Percentiles rank a stretch among this genome's conserved stretches.
Evolutionary conservation across 2,113 vertebrate species (phyloP).

Genomic region (Anhinga anhinga): DNA sequence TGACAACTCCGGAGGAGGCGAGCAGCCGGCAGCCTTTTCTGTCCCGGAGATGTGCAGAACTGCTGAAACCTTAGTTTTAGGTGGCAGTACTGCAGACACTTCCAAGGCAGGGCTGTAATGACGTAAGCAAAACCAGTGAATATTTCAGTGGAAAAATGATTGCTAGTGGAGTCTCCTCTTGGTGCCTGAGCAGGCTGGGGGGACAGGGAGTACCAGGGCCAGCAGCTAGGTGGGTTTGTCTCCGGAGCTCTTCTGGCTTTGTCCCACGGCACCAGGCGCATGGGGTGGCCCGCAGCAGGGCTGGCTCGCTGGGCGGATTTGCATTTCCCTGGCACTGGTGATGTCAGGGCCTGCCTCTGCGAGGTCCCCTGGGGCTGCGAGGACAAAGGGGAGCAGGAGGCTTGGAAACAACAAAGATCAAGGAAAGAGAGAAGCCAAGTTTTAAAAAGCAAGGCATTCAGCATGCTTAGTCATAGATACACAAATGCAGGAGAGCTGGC

Average conservation of each 20-base stretch:
- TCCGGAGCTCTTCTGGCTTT: not conserved
- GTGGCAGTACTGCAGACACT: fast-evolving
- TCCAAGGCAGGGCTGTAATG: not conserved
- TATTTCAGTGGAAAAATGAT: not conserved
- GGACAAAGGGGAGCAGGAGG: conserved; percentile 42
- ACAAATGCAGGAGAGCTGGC: not conserved
- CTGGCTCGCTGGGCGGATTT: not conserved
- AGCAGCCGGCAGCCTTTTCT: not conserved
- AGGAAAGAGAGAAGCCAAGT: conserved; percentile 6
- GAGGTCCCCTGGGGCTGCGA: not conserved
- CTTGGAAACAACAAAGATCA: not conserved
- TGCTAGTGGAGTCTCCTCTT: not conserved
- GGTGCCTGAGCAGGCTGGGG: not conserved
- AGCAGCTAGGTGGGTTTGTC: not conserved
- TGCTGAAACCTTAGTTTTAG: not conserved
- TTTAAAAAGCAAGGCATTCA: not conserved
- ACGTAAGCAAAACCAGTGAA: not conserved
- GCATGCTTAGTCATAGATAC: not conserved
- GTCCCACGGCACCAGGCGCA: not conserved
- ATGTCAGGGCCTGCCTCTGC: not conserved
- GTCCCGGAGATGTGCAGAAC: not conserved
- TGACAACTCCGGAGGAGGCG: not conserved
- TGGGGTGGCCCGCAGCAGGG: not conserved
- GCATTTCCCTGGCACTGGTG: not conserved
- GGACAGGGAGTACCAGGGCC: not conserved